Evolutionary conservation across 2,113 vertebrate genomes (phyloP).

Genomic region (Vombatus ursinus): DNA sequence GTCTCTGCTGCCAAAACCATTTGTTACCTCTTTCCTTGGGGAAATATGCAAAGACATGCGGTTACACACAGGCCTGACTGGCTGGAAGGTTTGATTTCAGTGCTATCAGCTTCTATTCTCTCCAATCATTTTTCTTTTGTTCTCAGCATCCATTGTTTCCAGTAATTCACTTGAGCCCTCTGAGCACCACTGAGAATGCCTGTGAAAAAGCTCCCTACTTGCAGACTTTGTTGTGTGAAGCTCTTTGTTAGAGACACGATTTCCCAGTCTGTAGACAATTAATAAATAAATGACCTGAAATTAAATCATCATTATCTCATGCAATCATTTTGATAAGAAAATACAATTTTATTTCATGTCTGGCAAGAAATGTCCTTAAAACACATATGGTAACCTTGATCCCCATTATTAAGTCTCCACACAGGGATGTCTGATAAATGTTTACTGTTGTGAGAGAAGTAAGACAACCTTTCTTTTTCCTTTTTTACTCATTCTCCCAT

Average conservation of each 20-base stretch:
- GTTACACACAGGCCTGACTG: conserved; percentile 75
- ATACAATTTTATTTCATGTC: conserved; percentile 64
- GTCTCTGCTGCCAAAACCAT: conserved; percentile 78
- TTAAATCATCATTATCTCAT: conserved; percentile 78
- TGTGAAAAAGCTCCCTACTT: conserved; percentile 76
- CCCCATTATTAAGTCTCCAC: neutral
- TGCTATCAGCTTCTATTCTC: conserved; percentile 82
- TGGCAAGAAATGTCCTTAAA: conserved; percentile 64
- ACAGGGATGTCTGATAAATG: neutral
- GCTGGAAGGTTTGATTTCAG: conserved; percentile 82
- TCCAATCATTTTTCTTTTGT: conserved; percentile 84
- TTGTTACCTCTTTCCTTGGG: conserved; percentile 82
- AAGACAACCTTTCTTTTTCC: neutral
- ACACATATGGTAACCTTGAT: conserved; percentile 45
- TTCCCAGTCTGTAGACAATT: conserved; percentile 76
- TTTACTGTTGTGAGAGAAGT: neutral
- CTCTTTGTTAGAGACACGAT: conserved; percentile 74
- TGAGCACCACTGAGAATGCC: conserved; percentile 70
- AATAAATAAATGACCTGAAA: conserved; percentile 74
- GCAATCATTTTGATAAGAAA: conserved; percentile 76
- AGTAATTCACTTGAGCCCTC: conserved; percentile 81
- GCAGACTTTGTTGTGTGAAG: conserved; percentile 74
- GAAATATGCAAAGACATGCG: conserved; percentile 84
- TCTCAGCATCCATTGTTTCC: conserved; percentile 80
- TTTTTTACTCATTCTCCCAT: neutral